Evolutionary conservation across 2,888 invertebrate genomes (phyloP).

Genomic region (Leptinotarsa juncta): DNA sequence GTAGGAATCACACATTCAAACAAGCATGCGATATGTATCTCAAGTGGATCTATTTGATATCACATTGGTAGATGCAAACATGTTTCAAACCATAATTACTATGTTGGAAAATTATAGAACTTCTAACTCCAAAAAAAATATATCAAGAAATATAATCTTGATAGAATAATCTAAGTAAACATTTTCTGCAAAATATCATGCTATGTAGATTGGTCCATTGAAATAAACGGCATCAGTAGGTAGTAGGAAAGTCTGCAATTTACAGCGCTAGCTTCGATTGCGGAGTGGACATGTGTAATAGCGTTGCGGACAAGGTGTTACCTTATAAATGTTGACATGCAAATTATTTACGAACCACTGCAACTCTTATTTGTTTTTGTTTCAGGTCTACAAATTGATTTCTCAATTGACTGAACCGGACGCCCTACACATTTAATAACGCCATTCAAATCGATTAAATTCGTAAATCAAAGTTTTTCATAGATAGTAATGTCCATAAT

Average conservation of each 20-base stretch:
- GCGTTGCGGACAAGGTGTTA: slow-evolving; percentile 60
- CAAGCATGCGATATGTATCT: too few species aligned
- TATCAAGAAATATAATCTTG: too few species aligned
- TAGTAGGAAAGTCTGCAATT: slow-evolving; percentile 49
- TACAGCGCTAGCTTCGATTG: slow-evolving; percentile 51
- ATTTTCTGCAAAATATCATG: not conserved
- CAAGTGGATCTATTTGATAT: too few species aligned
- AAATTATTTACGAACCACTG: slow-evolving; percentile 59
- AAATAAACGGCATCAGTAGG: slow-evolving; percentile 35
- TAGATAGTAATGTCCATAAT: slow-evolving; percentile 30
- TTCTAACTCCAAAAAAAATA: too few species aligned
- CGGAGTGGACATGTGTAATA: slow-evolving; percentile 59
- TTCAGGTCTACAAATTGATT: slow-evolving; percentile 57
- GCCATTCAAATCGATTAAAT: slow-evolving; percentile 45
- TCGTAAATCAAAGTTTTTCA: slow-evolving; percentile 44
- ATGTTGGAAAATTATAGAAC: too few species aligned
- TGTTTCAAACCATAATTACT: too few species aligned
- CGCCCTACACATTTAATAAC: slow-evolving; percentile 44
- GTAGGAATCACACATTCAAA: too few species aligned
- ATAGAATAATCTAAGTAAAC: not conserved
- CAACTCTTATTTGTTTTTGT: slow-evolving; percentile 54
- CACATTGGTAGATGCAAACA: too few species aligned
- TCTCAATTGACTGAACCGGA: slow-evolving; percentile 49
- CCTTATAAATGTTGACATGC: slow-evolving; percentile 60
- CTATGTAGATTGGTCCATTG: not conserved